phyloP scores from a whole-genome alignment of 2,113 vertebrate genomes.

The Ammodytes dubius region DNA sequence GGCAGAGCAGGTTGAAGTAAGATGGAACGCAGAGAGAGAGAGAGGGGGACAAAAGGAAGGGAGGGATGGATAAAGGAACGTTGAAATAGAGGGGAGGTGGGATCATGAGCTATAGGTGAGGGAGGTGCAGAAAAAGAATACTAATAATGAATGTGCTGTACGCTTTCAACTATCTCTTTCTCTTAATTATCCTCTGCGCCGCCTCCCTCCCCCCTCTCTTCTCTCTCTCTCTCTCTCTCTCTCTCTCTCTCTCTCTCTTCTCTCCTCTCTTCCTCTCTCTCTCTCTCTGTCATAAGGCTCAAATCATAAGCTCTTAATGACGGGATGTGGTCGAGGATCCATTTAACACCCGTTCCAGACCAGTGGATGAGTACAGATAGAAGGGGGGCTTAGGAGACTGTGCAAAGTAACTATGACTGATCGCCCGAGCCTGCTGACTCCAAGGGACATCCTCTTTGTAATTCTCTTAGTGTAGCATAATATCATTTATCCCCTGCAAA shows the following conservation, averaged over 20 bases:
- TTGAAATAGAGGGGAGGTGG: conserved; percentile 44
- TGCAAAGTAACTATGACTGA: conserved; percentile 82
- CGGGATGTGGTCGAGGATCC: conserved; percentile 72
- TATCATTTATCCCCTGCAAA: conserved; percentile 82
- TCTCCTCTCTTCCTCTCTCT: conserved; percentile 18
- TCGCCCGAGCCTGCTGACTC: conserved; percentile 70
- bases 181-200: conserved; percentile 45
- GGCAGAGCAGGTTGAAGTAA: conserved; percentile 25
- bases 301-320: conserved; percentile 76
- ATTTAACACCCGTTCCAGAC: conserved; percentile 79
- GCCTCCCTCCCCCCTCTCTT: not conserved
- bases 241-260: conserved; percentile 30
- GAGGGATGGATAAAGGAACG: conserved; percentile 38
- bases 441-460: conserved; percentile 83
- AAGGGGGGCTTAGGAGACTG: conserved; percentile 71
- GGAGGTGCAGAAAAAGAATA: not conserved
- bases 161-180: conserved; percentile 25
- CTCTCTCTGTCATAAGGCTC: conserved; percentile 57
- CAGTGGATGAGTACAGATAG: conserved; percentile 75
- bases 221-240: conserved; percentile 17
- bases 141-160: conserved; percentile 15
- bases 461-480: conserved; percentile 84
- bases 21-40: not conserved
- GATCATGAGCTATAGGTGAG: conserved; percentile 19
- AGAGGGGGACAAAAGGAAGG: conserved; percentile 26